Conservation (phyloP, 2,113 vertebrate species). For the Nyctibius bracteatus region DNA sequence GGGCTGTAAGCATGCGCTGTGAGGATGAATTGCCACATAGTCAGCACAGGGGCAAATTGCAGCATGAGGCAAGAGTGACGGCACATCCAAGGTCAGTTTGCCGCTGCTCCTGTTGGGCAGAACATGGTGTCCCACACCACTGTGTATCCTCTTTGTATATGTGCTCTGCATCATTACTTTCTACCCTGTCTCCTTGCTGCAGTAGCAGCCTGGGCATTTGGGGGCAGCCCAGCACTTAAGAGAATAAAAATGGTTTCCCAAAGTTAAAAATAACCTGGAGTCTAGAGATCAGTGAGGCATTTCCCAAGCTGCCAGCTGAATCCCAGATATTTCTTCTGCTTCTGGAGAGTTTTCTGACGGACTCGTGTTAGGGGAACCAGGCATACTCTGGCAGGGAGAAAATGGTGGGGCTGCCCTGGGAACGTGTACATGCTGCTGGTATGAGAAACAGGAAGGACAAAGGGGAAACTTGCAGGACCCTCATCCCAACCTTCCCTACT, state of each 20-base stretch:
- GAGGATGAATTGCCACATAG: neutral
- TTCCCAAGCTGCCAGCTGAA: neutral
- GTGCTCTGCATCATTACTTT: neutral
- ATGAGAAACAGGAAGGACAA: neutral
- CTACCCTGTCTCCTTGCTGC: neutral
- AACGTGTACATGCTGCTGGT: neutral
- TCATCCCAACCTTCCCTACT: neutral
- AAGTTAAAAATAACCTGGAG: neutral
- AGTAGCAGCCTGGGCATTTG: neutral
- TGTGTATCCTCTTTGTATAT: neutral
- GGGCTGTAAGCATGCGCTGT: neutral
- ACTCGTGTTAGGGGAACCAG: neutral
- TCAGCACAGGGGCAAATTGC: neutral
- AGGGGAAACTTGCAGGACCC: neutral
- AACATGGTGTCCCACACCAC: neutral
- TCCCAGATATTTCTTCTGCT: neutral
- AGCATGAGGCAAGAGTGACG: neutral
- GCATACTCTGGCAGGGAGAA: neutral
- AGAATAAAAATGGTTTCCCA: neutral
- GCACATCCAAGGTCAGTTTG: neutral
- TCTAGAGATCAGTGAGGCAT: neutral
- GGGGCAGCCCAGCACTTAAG: neutral
- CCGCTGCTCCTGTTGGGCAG: neutral
- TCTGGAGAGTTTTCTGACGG: neutral
- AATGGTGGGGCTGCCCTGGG: neutral